Evolutionary conservation across 1,140 invertebrate species (phyloP).

Genomic region (Leptinotarsa defecta): DNA sequence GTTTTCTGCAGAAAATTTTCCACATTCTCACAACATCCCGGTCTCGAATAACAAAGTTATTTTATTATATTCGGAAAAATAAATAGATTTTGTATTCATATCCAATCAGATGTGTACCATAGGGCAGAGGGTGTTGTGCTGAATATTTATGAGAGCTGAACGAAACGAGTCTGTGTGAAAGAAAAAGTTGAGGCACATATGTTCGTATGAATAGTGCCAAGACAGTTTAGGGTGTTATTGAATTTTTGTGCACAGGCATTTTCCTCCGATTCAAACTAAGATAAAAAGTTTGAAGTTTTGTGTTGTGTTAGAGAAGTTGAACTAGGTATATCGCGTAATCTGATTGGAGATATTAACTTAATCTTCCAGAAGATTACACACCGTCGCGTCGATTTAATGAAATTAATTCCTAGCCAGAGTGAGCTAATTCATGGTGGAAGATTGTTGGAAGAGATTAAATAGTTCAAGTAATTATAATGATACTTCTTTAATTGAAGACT

Average conservation of each 20-base stretch:
- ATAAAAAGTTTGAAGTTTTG: not conserved
- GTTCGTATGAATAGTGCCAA: not conserved
- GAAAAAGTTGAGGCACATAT: slow-evolving; percentile 4
- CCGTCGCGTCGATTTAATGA: no score
- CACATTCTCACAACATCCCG: not conserved
- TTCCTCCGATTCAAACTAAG: not conserved
- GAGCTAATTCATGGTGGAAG: no score
- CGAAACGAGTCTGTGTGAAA: not conserved
- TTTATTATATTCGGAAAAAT: not conserved
- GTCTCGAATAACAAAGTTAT: not conserved
- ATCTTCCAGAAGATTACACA: no score
- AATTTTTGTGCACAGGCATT: not conserved
- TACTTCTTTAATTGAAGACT: no score
- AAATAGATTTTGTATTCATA: not conserved
- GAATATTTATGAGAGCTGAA: not conserved
- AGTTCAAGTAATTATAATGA: no score
- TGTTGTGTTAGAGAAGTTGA: not conserved
- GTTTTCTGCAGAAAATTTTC: not conserved
- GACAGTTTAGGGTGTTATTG: not conserved
- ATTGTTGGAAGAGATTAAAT: no score
- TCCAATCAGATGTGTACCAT: not conserved
- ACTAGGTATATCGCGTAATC: not conserved
- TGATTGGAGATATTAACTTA: not conserved
- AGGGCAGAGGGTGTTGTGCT: not conserved
- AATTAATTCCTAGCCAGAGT: no score